A percentile compares a stretch with the other conserved stretches of the same genome.
These are phyloP conservation scores for Mesopsocus fuscifrons DNA, from an alignment of 2,888 invertebrate species.

Conservation along the genomic window DNA sequence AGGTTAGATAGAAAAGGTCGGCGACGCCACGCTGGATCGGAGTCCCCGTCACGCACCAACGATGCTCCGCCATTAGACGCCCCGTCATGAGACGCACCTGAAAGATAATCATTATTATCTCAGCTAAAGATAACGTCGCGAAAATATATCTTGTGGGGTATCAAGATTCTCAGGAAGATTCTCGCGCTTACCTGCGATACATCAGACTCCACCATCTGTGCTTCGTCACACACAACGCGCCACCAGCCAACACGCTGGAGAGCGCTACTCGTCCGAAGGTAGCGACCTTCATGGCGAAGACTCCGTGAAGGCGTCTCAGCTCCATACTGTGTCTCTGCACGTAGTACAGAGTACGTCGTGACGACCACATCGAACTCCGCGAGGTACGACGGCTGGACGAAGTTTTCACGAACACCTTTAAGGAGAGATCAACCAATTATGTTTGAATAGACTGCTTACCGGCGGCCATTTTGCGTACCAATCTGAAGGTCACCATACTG, in stretches of 20 bases:
- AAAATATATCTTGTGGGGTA: no score
- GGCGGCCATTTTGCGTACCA: no score
- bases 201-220: conserved; percentile 53
- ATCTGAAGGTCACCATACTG: no score
- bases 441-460: no score
- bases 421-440: no score
- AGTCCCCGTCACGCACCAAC: conserved; percentile 62
- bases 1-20: conserved; percentile 36
- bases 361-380: conserved; percentile 48
- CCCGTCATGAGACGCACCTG: no score
- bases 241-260: conserved; percentile 52
- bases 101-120: no score
- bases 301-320: conserved; percentile 26
- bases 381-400: conserved; percentile 39
- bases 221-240: conserved; percentile 61
- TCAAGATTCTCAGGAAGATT: no score
- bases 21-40: conserved; percentile 38
- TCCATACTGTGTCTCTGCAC: conserved; percentile 39
- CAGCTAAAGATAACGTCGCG: no score
- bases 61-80: conserved; percentile 34
- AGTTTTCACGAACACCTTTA: conserved; percentile 29
- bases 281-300: conserved; percentile 38
- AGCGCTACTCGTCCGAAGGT: conserved; percentile 42
- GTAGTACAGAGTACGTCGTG: conserved; percentile 45
- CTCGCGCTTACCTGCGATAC: conserved; percentile 34